Evolutionary conservation across 2,888 invertebrate genomes (phyloP), one percentile per base, ranked within the genome.

Genomic region (Dascillus cervinus): DNA sequence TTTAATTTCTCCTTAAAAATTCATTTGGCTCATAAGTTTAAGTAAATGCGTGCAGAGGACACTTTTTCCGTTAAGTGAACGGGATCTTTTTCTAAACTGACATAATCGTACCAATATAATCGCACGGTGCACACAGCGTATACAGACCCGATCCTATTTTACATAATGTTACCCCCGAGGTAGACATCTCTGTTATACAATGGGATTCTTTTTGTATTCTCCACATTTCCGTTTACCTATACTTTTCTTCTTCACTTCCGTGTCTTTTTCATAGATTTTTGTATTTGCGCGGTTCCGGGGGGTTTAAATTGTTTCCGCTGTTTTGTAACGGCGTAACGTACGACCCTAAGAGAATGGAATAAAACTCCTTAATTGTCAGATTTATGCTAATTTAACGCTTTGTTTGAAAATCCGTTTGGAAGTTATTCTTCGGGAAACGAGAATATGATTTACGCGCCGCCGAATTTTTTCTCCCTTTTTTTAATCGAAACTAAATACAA

Each of bases 131-230:
- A 44, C 39, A 39, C 29, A 41, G 38, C 41, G 37, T 44, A 37
- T n/a, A n/a, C 45, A 45, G 34, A 39, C 41, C 28, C 39, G 38
- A 42, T 40, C 32, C 42, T 42, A 48, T 44, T 60, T 60, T 59
- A 52, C 58, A 60, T 60, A 60, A 60, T 56, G 57, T 56, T 54
- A 48, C 60, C 55, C 58, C 40, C 46, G 60, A n/a, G 57, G 58
- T 52, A 48, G 53, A 46, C 49, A 50, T 50, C 46, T 44, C 44
- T 45, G 49, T 48, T 49, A 52, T 39, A 53, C 56, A 55, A 55
- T 54, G 54, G 50, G 52, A 52, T 54, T 53, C 53, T 58, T 56
- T 55, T 50, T 49, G 50, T 49, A 47, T 53, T 55, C 51, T 55
- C 49, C 43, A 35, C 44, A 38, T 26, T 49, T 56, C 54, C 51